Evolutionary conservation across 2,888 invertebrate genomes (phyloP).

Genomic region (Alcis repandata): DNA sequence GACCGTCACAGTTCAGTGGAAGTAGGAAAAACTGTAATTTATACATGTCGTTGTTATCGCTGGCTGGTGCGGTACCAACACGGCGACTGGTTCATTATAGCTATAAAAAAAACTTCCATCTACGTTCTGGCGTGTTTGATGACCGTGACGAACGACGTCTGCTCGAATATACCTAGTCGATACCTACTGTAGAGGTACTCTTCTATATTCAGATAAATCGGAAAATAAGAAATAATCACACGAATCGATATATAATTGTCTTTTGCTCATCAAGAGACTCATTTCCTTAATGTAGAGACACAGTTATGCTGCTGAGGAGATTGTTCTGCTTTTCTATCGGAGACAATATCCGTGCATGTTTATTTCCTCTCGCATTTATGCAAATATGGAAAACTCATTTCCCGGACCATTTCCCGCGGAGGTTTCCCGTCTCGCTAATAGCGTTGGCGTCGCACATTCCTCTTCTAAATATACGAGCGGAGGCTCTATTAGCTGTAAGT

Average conservation of each 20-base stretch:
- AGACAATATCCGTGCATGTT: constrained; percentile 81
- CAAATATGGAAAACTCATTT: constrained; percentile 83
- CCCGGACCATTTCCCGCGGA: constrained; percentile 76
- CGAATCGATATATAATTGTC: not conserved
- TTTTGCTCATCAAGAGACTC: constrained; percentile 29
- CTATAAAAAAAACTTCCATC: constrained; percentile 41
- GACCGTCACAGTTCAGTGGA: constrained; percentile 40
- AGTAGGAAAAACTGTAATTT: constrained; percentile 44
- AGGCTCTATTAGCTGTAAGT: not conserved
- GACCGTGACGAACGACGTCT: constrained; percentile 49
- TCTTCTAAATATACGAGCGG: constrained; percentile 45
- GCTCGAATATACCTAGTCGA: constrained; percentile 32
- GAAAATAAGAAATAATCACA: not conserved
- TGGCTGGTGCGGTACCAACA: constrained; percentile 24
- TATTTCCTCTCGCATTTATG: constrained; percentile 81
- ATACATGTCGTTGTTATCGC: constrained; percentile 40
- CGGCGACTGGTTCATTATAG: constrained; percentile 28
- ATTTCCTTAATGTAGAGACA: constrained; percentile 53
- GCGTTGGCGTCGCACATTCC: constrained; percentile 47
- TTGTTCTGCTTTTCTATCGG: constrained; percentile 60
- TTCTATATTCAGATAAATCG: not conserved
- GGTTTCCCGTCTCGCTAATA: constrained; percentile 39
- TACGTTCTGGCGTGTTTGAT: constrained; percentile 45
- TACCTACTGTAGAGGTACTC: constrained; percentile 12
- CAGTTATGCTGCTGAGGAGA: constrained; percentile 60